These are phyloP conservation scores for Drosophila bifasciata DNA, from an alignment of 1,140 invertebrate genomes.

Conservation along the genomic window DNA sequence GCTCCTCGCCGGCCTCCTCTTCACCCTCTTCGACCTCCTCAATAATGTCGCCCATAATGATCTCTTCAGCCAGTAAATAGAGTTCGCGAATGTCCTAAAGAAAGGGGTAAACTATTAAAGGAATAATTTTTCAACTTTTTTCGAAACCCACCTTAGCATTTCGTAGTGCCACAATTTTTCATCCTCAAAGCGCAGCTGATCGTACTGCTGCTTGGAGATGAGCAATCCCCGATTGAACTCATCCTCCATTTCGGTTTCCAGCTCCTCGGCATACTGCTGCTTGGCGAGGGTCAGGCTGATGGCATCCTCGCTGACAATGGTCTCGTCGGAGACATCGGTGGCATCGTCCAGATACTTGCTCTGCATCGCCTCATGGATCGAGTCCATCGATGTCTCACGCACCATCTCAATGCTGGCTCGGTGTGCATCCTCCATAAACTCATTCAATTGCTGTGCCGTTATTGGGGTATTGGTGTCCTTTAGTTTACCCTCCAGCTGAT, in stretches of 20 bases:
- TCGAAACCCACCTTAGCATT: conserved; percentile 65
- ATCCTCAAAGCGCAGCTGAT: conserved; percentile 76
- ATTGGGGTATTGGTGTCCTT: conserved; percentile 34
- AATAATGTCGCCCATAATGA: conserved; percentile 71
- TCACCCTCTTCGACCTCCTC: conserved; percentile 52
- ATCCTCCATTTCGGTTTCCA: conserved; percentile 75
- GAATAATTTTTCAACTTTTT: too few relatives aligned
- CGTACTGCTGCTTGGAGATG: conserved; percentile 76
- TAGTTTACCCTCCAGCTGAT: conserved; percentile 67
- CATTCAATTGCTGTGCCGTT: conserved; percentile 31
- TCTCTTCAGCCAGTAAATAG: conserved; percentile 78
- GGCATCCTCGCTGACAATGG: conserved; percentile 55
- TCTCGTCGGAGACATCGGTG: conserved; percentile 66
- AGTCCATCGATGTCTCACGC: conserved; percentile 31
- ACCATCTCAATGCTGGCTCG: conserved; percentile 34
- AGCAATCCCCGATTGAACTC: conserved; percentile 73
- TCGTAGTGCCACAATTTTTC: conserved; percentile 69
- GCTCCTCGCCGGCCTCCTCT: conserved; percentile 31
- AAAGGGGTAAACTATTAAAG: neutral
- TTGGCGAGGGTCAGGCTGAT: conserved; percentile 70
- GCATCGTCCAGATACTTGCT: conserved; percentile 65
- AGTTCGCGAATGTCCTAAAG: conserved; percentile 72
- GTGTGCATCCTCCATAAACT: conserved; percentile 41
- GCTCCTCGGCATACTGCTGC: conserved; percentile 65
- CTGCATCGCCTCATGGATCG: conserved; percentile 39